Evolutionary conservation across 2,888 invertebrate genomes (phyloP).

Genomic region (Hydroisotoma schaefferi): DNA sequence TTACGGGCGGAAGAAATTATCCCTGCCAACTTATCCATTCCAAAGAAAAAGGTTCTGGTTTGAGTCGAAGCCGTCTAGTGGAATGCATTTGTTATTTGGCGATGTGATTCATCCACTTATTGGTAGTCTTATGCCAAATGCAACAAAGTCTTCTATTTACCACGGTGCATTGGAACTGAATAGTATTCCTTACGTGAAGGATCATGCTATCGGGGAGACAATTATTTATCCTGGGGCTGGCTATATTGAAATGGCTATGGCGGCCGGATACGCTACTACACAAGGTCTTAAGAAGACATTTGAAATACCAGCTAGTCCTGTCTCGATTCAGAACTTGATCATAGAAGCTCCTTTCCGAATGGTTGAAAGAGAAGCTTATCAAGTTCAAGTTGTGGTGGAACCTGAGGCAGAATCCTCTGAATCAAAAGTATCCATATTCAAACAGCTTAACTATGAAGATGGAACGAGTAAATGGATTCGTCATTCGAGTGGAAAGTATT

Average conservation of each 20-base stretch:
- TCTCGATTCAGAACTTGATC: constrained; percentile 21
- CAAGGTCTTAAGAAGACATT: neutral
- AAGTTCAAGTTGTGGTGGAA: neutral
- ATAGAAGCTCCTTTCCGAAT: constrained; percentile 28
- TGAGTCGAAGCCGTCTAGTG: neutral
- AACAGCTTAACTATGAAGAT: neutral
- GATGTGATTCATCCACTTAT: constrained; percentile 30
- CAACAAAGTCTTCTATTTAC: constrained; percentile 17
- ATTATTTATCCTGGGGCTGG: constrained; percentile 3
- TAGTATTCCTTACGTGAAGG: constrained; percentile 15
- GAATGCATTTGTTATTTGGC: neutral
- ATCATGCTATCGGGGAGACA: neutral
- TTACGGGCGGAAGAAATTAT: constrained; percentile 12
- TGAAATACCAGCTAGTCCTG: constrained; percentile 19
- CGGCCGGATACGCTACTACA: constrained; percentile 19
- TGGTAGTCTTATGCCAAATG: constrained; percentile 23
- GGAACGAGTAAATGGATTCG: neutral
- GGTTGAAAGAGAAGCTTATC: neutral
- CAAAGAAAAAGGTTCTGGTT: constrained; percentile 29
- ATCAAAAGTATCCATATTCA: neutral
- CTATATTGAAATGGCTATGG: constrained; percentile 13
- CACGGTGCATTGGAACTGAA: constrained; percentile 12
- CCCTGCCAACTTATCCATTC: constrained; percentile 31
- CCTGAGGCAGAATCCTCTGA: no score
- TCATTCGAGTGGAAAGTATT: neutral